These are phyloP conservation scores for Drosophila takahashii DNA, from an alignment of 1,140 invertebrate genomes.

Conservation along the genomic window DNA sequence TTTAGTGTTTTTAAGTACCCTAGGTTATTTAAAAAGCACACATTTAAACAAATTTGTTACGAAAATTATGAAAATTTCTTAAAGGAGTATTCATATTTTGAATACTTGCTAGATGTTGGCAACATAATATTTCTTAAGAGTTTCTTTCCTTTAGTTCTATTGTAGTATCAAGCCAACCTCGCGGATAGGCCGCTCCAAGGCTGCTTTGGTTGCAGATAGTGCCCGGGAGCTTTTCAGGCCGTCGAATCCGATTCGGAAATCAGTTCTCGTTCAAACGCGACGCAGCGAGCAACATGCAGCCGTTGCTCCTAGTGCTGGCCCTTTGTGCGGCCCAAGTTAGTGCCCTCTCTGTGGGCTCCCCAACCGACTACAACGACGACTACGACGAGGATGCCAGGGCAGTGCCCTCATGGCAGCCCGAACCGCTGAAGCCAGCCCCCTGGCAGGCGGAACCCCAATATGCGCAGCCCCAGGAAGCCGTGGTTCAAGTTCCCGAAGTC, in stretches of 20 bases:
- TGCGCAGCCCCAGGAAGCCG: not conserved
- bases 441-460: conserved; percentile 22
- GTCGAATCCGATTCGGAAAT: conserved; percentile 45
- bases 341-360: conserved; percentile 3
- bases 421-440: conserved; percentile 38
- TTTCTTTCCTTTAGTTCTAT: not conserved
- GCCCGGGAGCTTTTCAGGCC: conserved; percentile 57
- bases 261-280: conserved; percentile 61
- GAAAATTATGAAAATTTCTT: no score
- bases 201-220: conserved; percentile 33
- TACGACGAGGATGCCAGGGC: conserved; percentile 21
- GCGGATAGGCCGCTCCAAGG: conserved; percentile 33
- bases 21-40: no score
- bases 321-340: conserved; percentile 29
- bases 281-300: conserved; percentile 61
- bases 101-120: no score
- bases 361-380: conserved; percentile 22
- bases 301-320: conserved; percentile 41
- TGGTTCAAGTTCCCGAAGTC: conserved; percentile 57
- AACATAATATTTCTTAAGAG: not conserved
- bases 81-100: no score
- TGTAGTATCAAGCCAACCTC: conserved; percentile 10
- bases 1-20: no score
- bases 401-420: conserved; percentile 18
- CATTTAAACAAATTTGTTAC: no score